These are phyloP conservation scores for Drosophila quadrilineata DNA, from an alignment of 1,140 invertebrate species.

Conservation along the genomic window DNA sequence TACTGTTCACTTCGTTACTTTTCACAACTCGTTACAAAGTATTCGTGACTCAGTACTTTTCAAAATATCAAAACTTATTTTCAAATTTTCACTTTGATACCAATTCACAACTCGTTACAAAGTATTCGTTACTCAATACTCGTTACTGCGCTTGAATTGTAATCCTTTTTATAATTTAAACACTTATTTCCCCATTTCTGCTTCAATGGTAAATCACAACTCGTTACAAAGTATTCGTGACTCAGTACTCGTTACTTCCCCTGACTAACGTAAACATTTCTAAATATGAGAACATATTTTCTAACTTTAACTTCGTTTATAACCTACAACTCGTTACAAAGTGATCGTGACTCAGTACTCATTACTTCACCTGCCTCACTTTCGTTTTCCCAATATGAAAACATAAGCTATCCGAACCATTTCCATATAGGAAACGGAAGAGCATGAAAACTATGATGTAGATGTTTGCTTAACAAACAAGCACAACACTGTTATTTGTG, in stretches of 20 bases:
- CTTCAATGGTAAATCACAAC: background rate
- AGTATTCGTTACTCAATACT: background rate
- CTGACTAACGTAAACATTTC: too few species aligned
- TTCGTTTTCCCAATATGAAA: background rate
- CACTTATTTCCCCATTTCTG: too few species aligned
- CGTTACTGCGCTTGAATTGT: too few species aligned
- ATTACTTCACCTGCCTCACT: background rate
- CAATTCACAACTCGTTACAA: background rate
- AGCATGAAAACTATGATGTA: conserved; percentile 31
- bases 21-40: background rate
- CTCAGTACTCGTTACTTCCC: background rate
- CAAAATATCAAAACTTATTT: too few species aligned
- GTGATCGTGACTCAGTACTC: background rate
- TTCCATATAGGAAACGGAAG: conserved; percentile 46
- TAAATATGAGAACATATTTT: too few species aligned
- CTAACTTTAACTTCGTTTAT: too few species aligned
- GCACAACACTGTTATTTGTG: background rate
- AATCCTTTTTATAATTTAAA: too few species aligned
- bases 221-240: background rate
- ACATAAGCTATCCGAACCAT: too few species aligned
- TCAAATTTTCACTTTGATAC: background rate
- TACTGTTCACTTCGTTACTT: too few species aligned
- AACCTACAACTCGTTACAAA: background rate
- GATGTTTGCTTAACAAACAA: too few species aligned
- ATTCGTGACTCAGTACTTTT: background rate